Conservation (phyloP, 2,888 invertebrate species). For the Parnassius orleans region DNA sequence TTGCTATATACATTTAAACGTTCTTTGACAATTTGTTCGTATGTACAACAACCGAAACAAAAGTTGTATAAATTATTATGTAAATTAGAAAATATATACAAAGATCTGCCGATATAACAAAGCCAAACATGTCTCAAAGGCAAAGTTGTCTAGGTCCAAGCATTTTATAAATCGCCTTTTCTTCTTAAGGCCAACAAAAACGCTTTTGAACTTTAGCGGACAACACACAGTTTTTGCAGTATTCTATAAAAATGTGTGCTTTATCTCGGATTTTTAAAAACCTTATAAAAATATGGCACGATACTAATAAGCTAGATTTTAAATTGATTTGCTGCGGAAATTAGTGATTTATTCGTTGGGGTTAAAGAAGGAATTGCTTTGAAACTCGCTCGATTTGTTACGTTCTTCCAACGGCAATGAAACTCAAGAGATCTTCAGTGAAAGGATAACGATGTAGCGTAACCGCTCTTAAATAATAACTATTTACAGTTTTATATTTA, state of each 20-base stretch:
- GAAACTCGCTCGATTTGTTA: conserved; percentile 60
- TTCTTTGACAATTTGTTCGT: conserved; percentile 37
- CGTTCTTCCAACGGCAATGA: conserved; percentile 69
- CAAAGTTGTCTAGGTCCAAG: conserved; percentile 44
- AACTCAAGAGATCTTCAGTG: conserved; percentile 80
- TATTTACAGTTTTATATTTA: conserved; percentile 47
- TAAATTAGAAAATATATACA: conserved; percentile 70
- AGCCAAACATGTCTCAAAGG: conserved; percentile 57
- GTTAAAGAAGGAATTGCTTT: conserved; percentile 37
- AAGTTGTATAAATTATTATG: conserved; percentile 46
- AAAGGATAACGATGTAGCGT: conserved; percentile 78
- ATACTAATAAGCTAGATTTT: conserved; percentile 27
- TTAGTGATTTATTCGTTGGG: not conserved
- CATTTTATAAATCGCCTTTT: conserved; percentile 73
- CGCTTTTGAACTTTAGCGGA: conserved; percentile 40
- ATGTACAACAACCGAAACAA: conserved; percentile 30
- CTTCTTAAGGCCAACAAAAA: conserved; percentile 72
- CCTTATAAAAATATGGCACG: conserved; percentile 49
- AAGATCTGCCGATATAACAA: conserved; percentile 75
- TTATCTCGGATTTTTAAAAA: conserved; percentile 29
- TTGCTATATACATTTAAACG: conserved; percentile 37
- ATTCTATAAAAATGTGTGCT: conserved; percentile 75
- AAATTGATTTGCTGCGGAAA: not conserved
- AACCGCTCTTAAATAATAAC: conserved; percentile 52
- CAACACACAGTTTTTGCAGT: conserved; percentile 77